Conservation (phyloP, 53 echinoderm and acorn worm species). For the Patiria pectinifera region DNA sequence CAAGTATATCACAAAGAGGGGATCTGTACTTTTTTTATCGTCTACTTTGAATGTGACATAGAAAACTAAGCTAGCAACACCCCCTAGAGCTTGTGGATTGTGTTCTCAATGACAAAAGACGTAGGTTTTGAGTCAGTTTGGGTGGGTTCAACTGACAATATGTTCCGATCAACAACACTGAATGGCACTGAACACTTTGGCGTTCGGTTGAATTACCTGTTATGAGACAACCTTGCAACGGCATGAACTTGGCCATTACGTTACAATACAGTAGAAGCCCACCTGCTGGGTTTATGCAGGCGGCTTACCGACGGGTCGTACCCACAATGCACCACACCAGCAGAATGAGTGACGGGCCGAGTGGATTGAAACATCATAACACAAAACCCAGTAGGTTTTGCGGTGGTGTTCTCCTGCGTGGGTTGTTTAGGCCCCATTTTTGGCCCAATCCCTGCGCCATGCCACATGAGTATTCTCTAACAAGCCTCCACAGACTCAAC, state of each 20-base stretch:
- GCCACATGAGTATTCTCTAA: constrained; percentile 45
- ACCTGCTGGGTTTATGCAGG: constrained; percentile 21
- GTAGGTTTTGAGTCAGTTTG: neutral
- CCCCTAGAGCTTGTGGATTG: neutral
- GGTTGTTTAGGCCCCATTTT: neutral
- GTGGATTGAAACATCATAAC: constrained; percentile 30
- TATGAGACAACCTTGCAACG: constrained; percentile 23
- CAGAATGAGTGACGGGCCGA: constrained; percentile 42
- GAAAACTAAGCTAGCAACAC: neutral
- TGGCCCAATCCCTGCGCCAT: neutral
- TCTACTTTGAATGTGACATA: neutral
- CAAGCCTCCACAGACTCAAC: neutral
- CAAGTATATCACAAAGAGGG: too few species aligned
- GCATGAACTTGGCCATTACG: constrained; percentile 21
- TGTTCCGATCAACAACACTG: constrained; percentile 14
- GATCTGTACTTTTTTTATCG: neutral
- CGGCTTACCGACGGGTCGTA: neutral
- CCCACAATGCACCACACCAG: constrained; percentile 6
- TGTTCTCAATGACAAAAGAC: constrained; percentile 26
- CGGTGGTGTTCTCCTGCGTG: constrained; percentile 17
- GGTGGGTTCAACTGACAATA: constrained; percentile 29
- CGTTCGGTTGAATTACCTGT: constrained; percentile 10
- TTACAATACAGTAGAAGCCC: constrained; percentile 5
- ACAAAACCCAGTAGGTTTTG: constrained; percentile 7
- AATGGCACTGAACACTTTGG: constrained; percentile 25